Base-by-base conservation (phyloP, 2,113 vertebrate species). In the Mus spicilegus region DNA sequence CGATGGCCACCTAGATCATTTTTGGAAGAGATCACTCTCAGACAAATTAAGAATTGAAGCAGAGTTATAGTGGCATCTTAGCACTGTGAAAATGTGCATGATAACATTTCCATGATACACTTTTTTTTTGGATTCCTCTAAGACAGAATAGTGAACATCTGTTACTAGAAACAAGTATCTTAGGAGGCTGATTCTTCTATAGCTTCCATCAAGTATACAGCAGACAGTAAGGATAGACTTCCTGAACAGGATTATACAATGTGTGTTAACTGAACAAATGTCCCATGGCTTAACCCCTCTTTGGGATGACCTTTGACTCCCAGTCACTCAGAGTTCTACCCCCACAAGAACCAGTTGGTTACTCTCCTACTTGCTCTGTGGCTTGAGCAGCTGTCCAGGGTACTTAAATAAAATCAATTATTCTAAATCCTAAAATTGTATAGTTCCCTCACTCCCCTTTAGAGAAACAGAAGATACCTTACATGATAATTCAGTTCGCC, bases 351-450 rank as follows among this genome's bases (percentile, higher is more conserved):
- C 94, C 42, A 85, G 22, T 85, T 93, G 72, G 61, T 63, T 63
- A 63, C 54, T 87, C 42, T 75, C 30, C 42, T 81, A 24, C 39
- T 82, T 75, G 67, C 67, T 76, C 24, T 70, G 8, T 36, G 12
- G 42, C 22, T 63, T 95, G 63, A 97, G 97, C 97, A 98, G 97
- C 97, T 98, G 97, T 98, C 97, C 97, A 97, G 96, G 97, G 97
- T 97, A 97, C 97, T 98, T 97, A 97, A 97, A 96, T 85, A 87
- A 96, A 96, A 94, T 92, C 95, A 97, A 95, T 98, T 96, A 90
- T 77, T 90, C 19, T 75, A 90, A 93, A 77, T 96, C 87, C 42
- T 92, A 92, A 97, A 90, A 93, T 92, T 75, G 91, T 14, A 91
- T 63, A 67, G 76, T 93, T 72, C 7, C 3, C 36, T 93, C 65